Conservation (phyloP, 2,113 vertebrate species). For the Geococcyx californianus region DNA sequence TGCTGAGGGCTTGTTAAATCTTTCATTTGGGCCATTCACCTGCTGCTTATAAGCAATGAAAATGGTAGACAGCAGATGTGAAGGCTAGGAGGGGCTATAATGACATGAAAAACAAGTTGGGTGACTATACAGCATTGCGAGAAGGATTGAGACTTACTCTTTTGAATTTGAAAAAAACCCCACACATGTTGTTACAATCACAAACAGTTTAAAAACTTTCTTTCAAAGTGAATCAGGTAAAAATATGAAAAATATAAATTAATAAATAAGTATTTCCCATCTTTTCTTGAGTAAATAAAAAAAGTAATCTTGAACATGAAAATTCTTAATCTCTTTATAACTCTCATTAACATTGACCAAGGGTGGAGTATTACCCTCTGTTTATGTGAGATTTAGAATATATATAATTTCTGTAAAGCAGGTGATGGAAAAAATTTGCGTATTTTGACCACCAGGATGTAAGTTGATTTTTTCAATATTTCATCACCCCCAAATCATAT, state of each 20-base stretch:
- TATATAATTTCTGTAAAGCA: background rate
- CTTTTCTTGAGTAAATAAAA: background rate
- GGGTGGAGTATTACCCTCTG: constrained; percentile 19
- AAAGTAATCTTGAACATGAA: background rate
- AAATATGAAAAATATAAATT: background rate
- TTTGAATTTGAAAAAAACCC: background rate
- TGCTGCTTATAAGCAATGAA: constrained; percentile 70
- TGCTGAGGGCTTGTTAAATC: constrained; percentile 69
- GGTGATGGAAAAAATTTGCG: background rate
- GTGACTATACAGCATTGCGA: constrained; percentile 6
- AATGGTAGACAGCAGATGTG: constrained; percentile 70
- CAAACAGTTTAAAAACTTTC: background rate
- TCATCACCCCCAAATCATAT: background rate
- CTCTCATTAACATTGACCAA: constrained; percentile 16
- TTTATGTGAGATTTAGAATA: constrained; percentile 16
- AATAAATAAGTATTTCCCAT: background rate
- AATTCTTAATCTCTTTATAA: constrained; percentile 2
- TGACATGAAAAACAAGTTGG: constrained; percentile 56
- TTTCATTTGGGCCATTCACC: constrained; percentile 70
- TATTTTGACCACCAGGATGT: background rate
- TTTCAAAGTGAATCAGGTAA: background rate
- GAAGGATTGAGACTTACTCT: constrained; percentile 2
- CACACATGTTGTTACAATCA: background rate
- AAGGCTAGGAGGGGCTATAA: constrained; percentile 71
- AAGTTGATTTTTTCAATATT: constrained; percentile 25